Conservation (phyloP, 2,797 vertebrate genomes). For the Oophaga sylvatica region DNA sequence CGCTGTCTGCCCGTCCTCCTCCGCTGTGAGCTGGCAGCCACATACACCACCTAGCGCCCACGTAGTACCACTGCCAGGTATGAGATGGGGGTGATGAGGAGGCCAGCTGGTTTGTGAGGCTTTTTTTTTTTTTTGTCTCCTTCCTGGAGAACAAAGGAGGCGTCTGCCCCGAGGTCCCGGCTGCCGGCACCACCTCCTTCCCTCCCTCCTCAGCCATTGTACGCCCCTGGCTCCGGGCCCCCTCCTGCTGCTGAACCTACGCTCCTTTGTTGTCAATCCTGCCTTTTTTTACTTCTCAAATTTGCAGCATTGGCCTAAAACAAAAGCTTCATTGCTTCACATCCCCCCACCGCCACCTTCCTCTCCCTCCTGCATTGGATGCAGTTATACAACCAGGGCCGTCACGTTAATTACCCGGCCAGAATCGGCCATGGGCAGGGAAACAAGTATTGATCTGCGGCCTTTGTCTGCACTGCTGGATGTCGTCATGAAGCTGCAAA, state of each 20-base stretch:
- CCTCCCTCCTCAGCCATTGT: background rate
- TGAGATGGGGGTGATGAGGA: background rate
- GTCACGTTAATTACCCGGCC: background rate
- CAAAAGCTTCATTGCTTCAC: background rate
- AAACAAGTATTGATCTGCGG: background rate
- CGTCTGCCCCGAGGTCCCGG: background rate
- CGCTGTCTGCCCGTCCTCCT: background rate
- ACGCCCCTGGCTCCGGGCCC: background rate
- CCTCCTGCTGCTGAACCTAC: background rate
- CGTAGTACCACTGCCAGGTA: background rate
- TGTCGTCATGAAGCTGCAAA: background rate
- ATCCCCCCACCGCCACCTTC: background rate
- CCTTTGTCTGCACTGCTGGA: background rate
- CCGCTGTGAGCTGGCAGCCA: background rate
- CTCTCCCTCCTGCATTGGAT: background rate
- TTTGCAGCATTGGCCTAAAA: background rate
- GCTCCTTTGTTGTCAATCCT: slow-evolving; percentile 19
- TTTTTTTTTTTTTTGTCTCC: background rate
- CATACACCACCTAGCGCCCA: background rate
- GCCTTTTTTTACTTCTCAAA: background rate
- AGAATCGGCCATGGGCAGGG: background rate
- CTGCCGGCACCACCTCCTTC: background rate
- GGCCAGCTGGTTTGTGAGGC: too few species aligned
- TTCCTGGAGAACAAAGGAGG: slow-evolving; percentile 69
- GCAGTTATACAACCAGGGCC: background rate